Percentiles rank a stretch among this genome's conserved stretches.
Conservation (phyloP, 2,888 invertebrate genomes). For the Parelbella ahira region DNA sequence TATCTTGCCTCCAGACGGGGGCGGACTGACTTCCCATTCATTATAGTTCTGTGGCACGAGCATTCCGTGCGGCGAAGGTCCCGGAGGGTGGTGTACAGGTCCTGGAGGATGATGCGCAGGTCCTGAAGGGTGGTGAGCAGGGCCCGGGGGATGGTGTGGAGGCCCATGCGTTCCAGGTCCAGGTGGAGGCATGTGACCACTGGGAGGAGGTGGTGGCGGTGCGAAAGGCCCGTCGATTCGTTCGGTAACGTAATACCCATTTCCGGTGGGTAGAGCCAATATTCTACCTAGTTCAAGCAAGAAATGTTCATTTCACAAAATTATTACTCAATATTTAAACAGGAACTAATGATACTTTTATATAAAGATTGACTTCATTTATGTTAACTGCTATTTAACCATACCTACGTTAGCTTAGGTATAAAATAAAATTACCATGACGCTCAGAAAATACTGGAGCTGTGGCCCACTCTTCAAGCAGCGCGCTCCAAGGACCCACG, state of each 20-base stretch:
- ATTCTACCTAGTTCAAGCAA: slow-evolving; percentile 70
- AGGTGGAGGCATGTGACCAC: slow-evolving; percentile 6
- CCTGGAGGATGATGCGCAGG: slow-evolving; percentile 1
- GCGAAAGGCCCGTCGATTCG: slow-evolving; percentile 52
- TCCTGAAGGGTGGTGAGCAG: slow-evolving; percentile 16
- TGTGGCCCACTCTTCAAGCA: slow-evolving; percentile 83
- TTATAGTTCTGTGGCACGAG: slow-evolving; percentile 46
- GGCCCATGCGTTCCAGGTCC: slow-evolving; percentile 3
- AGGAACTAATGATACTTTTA: no score
- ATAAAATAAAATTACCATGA: slow-evolving; percentile 44
- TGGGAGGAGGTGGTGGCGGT: slow-evolving; percentile 33
- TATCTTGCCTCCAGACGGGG: slow-evolving; percentile 59
- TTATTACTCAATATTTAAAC: no score
- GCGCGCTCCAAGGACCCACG: slow-evolving; percentile 79
- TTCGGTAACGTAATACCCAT: slow-evolving; percentile 70
- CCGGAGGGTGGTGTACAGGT: slow-evolving; percentile 18
- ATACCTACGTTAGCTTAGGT: no score
- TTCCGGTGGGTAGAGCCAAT: slow-evolving; percentile 60
- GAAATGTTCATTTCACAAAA: no score
- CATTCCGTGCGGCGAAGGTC: slow-evolving; percentile 28
- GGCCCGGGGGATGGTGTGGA: slow-evolving; percentile 12
- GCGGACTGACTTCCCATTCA: slow-evolving; percentile 58
- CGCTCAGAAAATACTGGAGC: slow-evolving; percentile 49
- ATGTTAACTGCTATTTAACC: no score
- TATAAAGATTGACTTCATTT: no score